Conservation (phyloP, 1,140 invertebrate genomes). For the Cardiocondyla obscurior region DNA sequence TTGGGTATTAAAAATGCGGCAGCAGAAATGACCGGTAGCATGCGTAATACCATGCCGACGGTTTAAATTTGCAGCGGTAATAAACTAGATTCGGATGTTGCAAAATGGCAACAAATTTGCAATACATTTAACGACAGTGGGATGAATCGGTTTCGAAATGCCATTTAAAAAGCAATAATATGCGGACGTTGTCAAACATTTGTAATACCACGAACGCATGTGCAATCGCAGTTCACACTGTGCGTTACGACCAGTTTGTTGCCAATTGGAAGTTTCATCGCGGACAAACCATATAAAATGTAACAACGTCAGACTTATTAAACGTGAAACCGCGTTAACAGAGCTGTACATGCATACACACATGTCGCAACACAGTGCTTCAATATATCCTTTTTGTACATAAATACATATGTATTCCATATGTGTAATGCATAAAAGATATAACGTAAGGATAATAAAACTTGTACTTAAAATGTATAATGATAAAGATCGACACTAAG, state of each 20-base stretch:
- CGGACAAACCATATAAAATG: constrained; percentile 24
- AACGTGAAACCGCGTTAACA: constrained; percentile 18
- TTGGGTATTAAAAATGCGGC: neutral
- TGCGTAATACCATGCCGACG: neutral
- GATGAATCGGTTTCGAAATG: neutral
- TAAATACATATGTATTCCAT: neutral
- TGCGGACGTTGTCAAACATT: constrained; percentile 8
- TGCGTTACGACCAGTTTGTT: constrained; percentile 30
- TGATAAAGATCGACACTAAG: neutral
- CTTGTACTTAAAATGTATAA: neutral
- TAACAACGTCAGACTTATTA: constrained; percentile 42
- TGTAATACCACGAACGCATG: neutral
- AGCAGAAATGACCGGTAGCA: neutral
- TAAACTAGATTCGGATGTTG: neutral
- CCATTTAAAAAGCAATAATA: constrained; percentile 53
- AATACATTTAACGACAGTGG: constrained; percentile 5
- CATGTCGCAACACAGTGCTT: neutral
- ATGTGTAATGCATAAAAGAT: no score
- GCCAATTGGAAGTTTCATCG: constrained; percentile 32
- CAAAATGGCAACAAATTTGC: constrained; percentile 26
- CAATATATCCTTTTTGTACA: neutral
- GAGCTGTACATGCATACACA: neutral
- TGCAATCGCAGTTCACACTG: constrained; percentile 18
- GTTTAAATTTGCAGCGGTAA: constrained; percentile 34
- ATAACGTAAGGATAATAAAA: no score